phyloP scores from a whole-genome alignment of 1,140 invertebrate genomes.

The Lucilia cuprina region DNA sequence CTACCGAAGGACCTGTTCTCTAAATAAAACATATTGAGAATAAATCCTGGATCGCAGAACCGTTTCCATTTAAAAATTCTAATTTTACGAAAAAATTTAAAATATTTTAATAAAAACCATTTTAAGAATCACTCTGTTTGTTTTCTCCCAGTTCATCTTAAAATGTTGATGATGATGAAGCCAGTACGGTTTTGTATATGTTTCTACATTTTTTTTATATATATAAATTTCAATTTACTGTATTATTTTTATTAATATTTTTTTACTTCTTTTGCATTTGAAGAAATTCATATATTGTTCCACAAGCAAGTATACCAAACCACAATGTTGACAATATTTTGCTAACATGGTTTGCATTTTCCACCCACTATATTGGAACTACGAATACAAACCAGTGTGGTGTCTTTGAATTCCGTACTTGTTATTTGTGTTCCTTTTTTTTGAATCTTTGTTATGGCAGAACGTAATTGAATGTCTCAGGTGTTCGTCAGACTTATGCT shows the following conservation, averaged over 20 bases:
- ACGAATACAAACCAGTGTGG: neutral
- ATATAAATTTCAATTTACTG: constrained; percentile 19
- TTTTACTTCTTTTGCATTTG: neutral
- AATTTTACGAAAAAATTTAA: no score
- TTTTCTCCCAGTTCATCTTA: neutral
- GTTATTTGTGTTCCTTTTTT: neutral
- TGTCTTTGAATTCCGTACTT: neutral
- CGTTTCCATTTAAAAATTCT: no score
- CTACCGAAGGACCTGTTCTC: no score
- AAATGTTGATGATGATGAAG: constrained; percentile 9
- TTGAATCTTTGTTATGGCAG: constrained; percentile 20
- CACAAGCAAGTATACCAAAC: neutral
- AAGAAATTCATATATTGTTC: neutral
- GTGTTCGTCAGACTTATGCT: constrained; percentile 62
- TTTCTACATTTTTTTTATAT: neutral
- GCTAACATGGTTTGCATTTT: neutral
- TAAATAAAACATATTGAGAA: no score
- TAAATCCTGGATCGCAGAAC: no score
- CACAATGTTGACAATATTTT: constrained; percentile 27
- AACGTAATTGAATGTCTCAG: constrained; percentile 62
- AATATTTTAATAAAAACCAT: no score
- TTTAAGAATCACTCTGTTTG: neutral
- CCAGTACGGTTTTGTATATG: neutral
- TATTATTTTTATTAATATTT: constrained; percentile 6
- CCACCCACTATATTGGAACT: neutral